Evolutionary conservation across 2,113 vertebrate genomes (phyloP).

Genomic region (Alectura lathami): DNA sequence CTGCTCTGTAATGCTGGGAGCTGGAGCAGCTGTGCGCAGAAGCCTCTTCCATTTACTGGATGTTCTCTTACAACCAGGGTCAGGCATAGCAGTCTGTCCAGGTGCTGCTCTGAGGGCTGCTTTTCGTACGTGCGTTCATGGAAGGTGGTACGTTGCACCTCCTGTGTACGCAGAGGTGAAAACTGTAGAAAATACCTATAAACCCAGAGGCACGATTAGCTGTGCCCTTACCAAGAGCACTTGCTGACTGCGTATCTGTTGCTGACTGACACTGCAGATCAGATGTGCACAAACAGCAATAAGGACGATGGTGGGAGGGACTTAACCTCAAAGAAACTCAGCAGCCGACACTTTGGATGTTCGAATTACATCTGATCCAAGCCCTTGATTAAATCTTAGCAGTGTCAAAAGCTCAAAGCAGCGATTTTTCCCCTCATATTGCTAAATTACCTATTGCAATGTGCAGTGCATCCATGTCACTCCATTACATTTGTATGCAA

Average conservation of each 20-base stretch:
- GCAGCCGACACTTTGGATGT: background rate
- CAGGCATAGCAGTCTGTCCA: background rate
- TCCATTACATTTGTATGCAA: background rate
- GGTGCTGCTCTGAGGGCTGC: background rate
- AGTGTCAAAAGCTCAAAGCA: slow-evolving; percentile 33
- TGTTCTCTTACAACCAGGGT: background rate
- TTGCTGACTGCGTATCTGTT: background rate
- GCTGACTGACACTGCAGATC: slow-evolving; percentile 28
- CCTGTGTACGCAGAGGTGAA: background rate
- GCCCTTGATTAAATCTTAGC: slow-evolving; percentile 44
- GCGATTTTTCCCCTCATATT: background rate
- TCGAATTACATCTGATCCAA: slow-evolving; percentile 32
- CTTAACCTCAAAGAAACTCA: slow-evolving; percentile 23
- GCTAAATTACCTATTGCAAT: slow-evolving; percentile 4
- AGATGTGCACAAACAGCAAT: slow-evolving; percentile 38
- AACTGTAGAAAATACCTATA: background rate
- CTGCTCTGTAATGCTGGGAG: background rate
- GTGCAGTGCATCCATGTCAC: background rate
- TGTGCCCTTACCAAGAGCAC: background rate
- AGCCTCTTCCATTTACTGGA: background rate
- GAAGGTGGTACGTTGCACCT: background rate
- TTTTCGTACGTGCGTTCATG: background rate
- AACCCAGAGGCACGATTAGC: background rate
- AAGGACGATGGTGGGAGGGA: background rate
- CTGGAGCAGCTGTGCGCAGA: background rate